Percentiles rank a stretch among this genome's conserved stretches.
Evolutionary conservation across 2,113 vertebrate genomes (phyloP).

Genomic region (Meriones unguiculatus): DNA sequence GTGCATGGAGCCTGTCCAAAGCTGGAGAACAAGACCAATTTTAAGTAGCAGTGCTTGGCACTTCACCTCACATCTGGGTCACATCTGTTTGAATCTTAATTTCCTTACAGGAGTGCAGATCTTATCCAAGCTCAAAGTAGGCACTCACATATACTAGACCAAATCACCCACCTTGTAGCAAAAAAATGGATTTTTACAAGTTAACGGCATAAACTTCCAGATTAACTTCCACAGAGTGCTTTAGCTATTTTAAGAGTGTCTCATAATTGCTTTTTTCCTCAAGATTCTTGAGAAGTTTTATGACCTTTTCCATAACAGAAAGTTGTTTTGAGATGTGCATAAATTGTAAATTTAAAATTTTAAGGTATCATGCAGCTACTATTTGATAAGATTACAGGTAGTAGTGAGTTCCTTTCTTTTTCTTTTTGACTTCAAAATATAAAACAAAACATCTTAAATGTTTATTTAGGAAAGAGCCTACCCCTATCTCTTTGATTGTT

Average conservation of each 20-base stretch:
- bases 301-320: background rate
- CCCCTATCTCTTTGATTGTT: background rate
- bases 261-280: background rate
- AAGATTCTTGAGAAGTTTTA: background rate
- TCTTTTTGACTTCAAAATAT: background rate
- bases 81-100: constrained; percentile 57
- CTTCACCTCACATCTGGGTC: constrained; percentile 68
- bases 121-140: constrained; percentile 35
- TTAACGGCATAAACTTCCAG: background rate
- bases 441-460: background rate
- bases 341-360: background rate
- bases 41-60: constrained; percentile 51
- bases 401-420: background rate
- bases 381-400: background rate
- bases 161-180: background rate
- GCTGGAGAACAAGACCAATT: constrained; percentile 29
- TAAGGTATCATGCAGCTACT: background rate
- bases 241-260: background rate
- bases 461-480: background rate
- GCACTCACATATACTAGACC: background rate
- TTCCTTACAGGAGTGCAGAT: background rate
- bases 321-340: background rate
- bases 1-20: background rate
- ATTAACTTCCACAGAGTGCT: background rate
- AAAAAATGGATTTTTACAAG: background rate